phyloP scores from a whole-genome alignment of 2,888 invertebrate species.

The Diaprepes abbreviatus region DNA sequence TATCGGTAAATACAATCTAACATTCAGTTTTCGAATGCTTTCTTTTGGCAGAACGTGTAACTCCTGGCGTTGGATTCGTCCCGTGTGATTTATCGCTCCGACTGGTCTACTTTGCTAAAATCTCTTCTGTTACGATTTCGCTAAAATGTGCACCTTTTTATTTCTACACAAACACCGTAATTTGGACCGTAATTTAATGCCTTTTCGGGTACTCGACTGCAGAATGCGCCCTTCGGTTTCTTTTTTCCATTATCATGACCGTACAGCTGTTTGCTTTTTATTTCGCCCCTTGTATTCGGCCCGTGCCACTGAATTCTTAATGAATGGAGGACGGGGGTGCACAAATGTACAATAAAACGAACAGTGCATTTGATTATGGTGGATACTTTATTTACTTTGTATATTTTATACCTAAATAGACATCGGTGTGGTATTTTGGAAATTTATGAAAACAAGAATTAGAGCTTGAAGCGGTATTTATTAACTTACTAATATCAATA shows the following conservation, averaged over 20 bases:
- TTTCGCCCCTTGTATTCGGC: conserved; percentile 22
- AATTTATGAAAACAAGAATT: too few relatives aligned
- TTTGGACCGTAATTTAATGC: conserved; percentile 27
- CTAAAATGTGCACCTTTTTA: conserved; percentile 21
- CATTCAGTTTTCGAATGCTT: too few relatives aligned
- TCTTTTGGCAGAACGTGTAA: too few relatives aligned
- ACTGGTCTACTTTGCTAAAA: background rate
- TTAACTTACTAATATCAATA: too few relatives aligned
- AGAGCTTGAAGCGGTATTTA: too few relatives aligned
- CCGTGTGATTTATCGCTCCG: background rate
- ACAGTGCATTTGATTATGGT: background rate
- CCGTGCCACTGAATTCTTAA: conserved; percentile 28
- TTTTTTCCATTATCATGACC: conserved; percentile 22
- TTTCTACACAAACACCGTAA: conserved; percentile 12
- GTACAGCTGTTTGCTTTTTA: conserved; percentile 33
- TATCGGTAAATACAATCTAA: too few relatives aligned
- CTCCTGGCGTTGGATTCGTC: too few relatives aligned
- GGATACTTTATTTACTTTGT: too few relatives aligned
- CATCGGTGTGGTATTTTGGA: too few relatives aligned
- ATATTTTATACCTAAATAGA: too few relatives aligned
- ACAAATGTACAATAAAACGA: background rate
- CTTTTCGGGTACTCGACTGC: conserved; percentile 20
- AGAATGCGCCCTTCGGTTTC: background rate
- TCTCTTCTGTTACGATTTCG: conserved; percentile 11
- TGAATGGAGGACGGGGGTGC: conserved; percentile 15